Evolutionary conservation across 1,140 invertebrate species (phyloP).

Genomic region (Drosophila pachea): DNA sequence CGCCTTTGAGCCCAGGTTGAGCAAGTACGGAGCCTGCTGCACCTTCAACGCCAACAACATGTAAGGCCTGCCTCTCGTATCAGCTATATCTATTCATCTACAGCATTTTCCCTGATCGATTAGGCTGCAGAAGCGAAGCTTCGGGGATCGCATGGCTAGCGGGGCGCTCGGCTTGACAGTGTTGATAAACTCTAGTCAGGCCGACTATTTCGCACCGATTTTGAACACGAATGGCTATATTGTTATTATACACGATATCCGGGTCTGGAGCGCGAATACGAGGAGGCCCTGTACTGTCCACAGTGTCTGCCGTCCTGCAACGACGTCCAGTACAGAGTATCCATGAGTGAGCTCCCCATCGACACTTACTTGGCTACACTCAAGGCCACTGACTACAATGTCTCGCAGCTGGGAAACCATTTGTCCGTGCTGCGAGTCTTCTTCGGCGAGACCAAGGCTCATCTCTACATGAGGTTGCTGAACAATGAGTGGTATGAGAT

Average conservation of each 20-base stretch:
- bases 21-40: slow-evolving; percentile 64
- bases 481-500: slow-evolving; percentile 70
- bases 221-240: slow-evolving; percentile 65
- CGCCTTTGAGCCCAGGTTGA: slow-evolving; percentile 54
- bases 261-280: slow-evolving; percentile 62
- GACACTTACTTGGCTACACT: slow-evolving; percentile 53
- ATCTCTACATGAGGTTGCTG: slow-evolving; percentile 57
- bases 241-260: slow-evolving; percentile 51
- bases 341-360: slow-evolving; percentile 52
- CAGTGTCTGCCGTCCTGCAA: slow-evolving; percentile 65
- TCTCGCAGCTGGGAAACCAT: slow-evolving; percentile 31
- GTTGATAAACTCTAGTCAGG: slow-evolving; percentile 70
- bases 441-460: slow-evolving; percentile 52
- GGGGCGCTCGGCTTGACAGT: slow-evolving; percentile 74
- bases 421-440: slow-evolving; percentile 61
- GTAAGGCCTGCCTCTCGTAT: slow-evolving; percentile 6
- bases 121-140: slow-evolving; percentile 56
- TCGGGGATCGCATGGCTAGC: slow-evolving; percentile 49
- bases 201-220: slow-evolving; percentile 66
- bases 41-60: slow-evolving; percentile 57
- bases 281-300: slow-evolving; percentile 71
- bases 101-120: background rate
- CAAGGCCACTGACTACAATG: slow-evolving; percentile 36
- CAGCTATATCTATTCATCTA: background rate
- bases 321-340: slow-evolving; percentile 56